Base-by-base conservation (phyloP, 2,113 vertebrate genomes). In the Sporophila hypoxantha region DNA sequence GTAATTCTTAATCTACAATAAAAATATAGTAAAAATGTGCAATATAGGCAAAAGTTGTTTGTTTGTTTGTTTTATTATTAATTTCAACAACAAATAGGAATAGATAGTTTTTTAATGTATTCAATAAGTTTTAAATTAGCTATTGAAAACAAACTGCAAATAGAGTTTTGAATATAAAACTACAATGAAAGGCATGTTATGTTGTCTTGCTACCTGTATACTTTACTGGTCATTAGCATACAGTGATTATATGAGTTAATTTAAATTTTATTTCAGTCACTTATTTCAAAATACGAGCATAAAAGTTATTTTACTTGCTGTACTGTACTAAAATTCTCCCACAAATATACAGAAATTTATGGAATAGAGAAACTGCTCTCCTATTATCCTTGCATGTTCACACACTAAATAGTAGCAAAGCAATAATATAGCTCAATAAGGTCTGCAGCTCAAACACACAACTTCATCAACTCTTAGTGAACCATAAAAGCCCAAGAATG, bases 401-500 rank as follows among this genome's bases (percentile, higher is more conserved):
- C 67, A 71, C 49, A 76, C n/a, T 67, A 59, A 96, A 56, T 13
- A 57, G 23, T 79, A 78, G 12, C 17, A 73, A 92, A 90, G 81
- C 29, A 71, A 62, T 83, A 85, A 92, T 89, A 86, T 16, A 93
- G 59, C 20, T 70, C 76, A 46, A 81, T 76, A 53, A 75, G 64
- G 77, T 76, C 77, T 64, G 73, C 27, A 90, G 71, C 55, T 75
- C 61, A 57, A 1, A 29, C 12, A 74, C 44, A 34, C 82, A 88
- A 88, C 60, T 94, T 86, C 88, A 88, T 86, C 88, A 95, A 81
- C 36, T 66, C 64, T 60, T 79, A 75, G 67, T 86, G 71, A 96
- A 87, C 65, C 89, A 76, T 87, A 88, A 95, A 89, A 41, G 66
- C 65, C 73, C 66, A 86, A 78, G 81, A 82, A 90, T 75, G 94